Evolutionary conservation across 2,888 invertebrate genomes (phyloP).

Genomic region (Diarsia dahlii): DNA sequence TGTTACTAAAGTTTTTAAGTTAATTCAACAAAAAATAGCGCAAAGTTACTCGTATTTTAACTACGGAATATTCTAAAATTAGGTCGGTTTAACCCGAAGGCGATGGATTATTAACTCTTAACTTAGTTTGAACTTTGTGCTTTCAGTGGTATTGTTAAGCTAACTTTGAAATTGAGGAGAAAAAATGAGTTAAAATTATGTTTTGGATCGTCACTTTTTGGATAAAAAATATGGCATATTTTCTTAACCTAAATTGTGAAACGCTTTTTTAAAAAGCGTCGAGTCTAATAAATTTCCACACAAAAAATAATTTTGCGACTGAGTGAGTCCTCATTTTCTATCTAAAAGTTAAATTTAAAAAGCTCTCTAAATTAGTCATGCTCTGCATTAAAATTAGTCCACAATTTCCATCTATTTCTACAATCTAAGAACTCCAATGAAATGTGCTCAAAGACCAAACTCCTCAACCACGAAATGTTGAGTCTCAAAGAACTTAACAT

Average conservation of each 20-base stretch:
- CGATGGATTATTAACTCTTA: slow-evolving; percentile 53
- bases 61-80: slow-evolving; percentile 35
- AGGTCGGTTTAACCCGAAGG: slow-evolving; percentile 50
- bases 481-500: slow-evolving; percentile 54
- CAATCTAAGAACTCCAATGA: neutral
- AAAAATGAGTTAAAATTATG: slow-evolving; percentile 3
- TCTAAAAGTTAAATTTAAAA: neutral
- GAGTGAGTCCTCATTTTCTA: neutral
- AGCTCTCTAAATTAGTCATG: neutral
- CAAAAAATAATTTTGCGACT: neutral
- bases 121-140: slow-evolving; percentile 50
- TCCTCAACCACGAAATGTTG: slow-evolving; percentile 27
- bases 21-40: slow-evolving; percentile 45
- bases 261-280: neutral
- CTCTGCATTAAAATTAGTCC: neutral
- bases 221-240: neutral
- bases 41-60: slow-evolving; percentile 41
- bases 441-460: neutral
- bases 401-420: neutral
- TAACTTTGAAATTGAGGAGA: slow-evolving; percentile 33
- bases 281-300: neutral
- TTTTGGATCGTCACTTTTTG: neutral
- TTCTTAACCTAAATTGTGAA: neutral
- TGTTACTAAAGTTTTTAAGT: slow-evolving; percentile 52
- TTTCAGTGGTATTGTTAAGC: slow-evolving; percentile 44